A percentile compares a stretch with the other conserved stretches of the same genome.
phyloP scores from a whole-genome alignment of 2,113 vertebrate species.

The Zapus hudsonius region DNA sequence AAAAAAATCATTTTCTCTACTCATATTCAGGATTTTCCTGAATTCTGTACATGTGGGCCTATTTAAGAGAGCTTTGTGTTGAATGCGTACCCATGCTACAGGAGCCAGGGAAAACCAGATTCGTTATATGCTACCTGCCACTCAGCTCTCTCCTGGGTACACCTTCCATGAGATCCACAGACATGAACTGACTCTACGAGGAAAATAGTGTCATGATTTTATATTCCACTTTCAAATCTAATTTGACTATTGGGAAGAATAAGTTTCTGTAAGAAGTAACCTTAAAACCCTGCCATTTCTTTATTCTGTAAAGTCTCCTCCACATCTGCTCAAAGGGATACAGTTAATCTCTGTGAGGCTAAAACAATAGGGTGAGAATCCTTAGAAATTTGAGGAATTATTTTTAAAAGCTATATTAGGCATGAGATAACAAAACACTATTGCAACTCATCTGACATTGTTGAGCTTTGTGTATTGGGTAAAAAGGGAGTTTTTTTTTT shows the following conservation, averaged over 20 bases:
- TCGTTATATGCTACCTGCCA: neutral
- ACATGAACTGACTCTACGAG: neutral
- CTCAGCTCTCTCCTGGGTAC: neutral
- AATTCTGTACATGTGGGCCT: neutral
- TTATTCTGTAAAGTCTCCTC: neutral
- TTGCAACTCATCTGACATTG: neutral
- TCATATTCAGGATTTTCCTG: neutral
- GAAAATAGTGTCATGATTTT: neutral
- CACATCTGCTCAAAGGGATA: neutral
- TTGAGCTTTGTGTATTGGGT: neutral
- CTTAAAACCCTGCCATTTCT: neutral
- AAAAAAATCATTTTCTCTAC: too few relatives aligned
- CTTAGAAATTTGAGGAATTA: neutral
- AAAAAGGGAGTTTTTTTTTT: neutral
- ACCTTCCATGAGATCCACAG: neutral
- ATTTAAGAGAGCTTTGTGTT: neutral
- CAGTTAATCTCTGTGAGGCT: neutral
- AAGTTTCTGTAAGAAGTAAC: neutral
- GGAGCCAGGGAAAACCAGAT: too few relatives aligned
- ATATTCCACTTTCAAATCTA: neutral
- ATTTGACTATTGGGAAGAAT: neutral
- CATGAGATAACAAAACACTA: neutral
- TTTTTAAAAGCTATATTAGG: neutral
- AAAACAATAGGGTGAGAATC: neutral
- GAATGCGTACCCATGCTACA: neutral